Percentiles rank a stretch among this genome's conserved stretches.
These are phyloP conservation scores for Antrozous pallidus DNA, from an alignment of 2,797 vertebrate genomes.

Conservation along the genomic window DNA sequence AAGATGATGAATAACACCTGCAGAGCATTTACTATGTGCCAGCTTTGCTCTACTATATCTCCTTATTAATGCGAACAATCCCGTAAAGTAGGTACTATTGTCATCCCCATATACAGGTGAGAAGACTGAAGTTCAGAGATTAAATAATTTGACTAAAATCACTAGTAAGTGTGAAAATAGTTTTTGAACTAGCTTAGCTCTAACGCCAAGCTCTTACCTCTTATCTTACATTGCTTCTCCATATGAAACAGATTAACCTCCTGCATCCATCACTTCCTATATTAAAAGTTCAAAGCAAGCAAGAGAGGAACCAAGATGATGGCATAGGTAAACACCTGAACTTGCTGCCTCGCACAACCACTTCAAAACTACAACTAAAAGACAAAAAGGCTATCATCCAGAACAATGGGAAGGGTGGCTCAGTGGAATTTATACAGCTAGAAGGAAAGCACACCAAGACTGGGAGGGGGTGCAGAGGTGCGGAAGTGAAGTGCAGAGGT, in stretches of 20 bases:
- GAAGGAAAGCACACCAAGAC: too few species aligned
- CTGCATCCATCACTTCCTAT: neutral
- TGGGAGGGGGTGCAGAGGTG: too few species aligned
- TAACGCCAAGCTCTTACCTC: neutral
- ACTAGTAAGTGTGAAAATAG: neutral
- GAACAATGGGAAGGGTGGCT: too few species aligned
- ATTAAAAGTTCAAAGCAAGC: neutral
- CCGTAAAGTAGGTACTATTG: neutral
- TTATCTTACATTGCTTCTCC: neutral
- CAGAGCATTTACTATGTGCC: neutral
- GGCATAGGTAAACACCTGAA: too few species aligned
- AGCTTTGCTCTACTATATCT: neutral
- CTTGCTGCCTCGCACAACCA: too few species aligned
- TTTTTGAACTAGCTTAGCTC: slow-evolving; percentile 2
- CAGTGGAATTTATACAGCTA: too few species aligned
- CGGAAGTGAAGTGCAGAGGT: too few species aligned
- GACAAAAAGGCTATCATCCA: too few species aligned
- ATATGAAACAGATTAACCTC: neutral
- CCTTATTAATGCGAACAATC: neutral
- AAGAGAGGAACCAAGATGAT: too few species aligned
- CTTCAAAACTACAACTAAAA: too few species aligned
- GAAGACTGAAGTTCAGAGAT: neutral
- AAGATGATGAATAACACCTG: neutral
- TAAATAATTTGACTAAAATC: neutral
- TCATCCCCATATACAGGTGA: neutral